Conservation (phyloP, 2,797 vertebrate genomes). For the Sciurus vulgaris region DNA sequence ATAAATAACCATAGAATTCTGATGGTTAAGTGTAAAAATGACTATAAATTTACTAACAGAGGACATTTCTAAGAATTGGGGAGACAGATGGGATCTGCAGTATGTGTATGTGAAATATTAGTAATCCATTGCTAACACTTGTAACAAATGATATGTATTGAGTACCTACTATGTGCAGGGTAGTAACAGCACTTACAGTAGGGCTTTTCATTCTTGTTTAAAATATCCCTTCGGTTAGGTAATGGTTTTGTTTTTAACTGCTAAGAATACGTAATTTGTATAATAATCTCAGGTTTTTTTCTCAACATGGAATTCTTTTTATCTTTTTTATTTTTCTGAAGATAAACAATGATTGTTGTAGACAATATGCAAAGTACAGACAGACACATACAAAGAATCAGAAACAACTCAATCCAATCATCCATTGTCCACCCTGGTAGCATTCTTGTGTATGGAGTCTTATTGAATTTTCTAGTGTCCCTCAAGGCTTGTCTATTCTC, state of each 20-base stretch:
- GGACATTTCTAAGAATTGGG: slow-evolving; percentile 52
- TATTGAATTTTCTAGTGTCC: not conserved
- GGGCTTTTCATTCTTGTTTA: slow-evolving; percentile 14
- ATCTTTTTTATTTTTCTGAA: slow-evolving; percentile 13
- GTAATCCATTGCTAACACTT: not conserved
- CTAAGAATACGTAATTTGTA: not conserved
- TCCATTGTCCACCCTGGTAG: too few relatives aligned
- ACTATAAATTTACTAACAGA: slow-evolving; percentile 34
- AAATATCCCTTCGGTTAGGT: not conserved
- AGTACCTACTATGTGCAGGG: not conserved
- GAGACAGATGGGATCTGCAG: slow-evolving; percentile 20
- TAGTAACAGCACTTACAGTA: not conserved
- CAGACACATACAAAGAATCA: not conserved
- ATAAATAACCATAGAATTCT: slow-evolving; percentile 55
- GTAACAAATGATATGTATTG: not conserved
- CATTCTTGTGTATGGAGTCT: not conserved
- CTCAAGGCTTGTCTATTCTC: not conserved
- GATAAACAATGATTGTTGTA: not conserved
- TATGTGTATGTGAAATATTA: not conserved
- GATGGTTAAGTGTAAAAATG: slow-evolving; percentile 43
- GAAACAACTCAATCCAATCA: not conserved
- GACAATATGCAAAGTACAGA: not conserved
- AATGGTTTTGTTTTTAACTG: slow-evolving; percentile 31
- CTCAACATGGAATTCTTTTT: not conserved
- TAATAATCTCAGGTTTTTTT: not conserved